Evolutionary conservation across 2,888 invertebrate species (phyloP).

Genomic region (Spialia ferax): DNA sequence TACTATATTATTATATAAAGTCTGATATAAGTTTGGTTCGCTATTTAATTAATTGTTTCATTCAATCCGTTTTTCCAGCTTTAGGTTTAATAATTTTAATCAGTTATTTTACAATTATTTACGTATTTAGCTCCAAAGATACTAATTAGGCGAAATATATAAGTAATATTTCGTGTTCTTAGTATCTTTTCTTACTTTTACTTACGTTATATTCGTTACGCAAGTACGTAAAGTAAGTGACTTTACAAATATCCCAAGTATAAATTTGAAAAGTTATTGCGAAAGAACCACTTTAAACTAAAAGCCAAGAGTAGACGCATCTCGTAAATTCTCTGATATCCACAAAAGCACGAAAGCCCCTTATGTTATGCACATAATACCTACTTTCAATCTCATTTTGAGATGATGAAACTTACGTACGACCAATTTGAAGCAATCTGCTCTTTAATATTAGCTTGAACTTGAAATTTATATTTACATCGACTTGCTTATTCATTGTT

Average conservation of each 20-base stretch:
- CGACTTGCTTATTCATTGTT: background rate
- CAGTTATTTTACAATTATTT: too few species aligned
- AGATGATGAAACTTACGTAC: slow-evolving; percentile 17
- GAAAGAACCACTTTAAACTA: slow-evolving; percentile 7
- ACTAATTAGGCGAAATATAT: too few species aligned
- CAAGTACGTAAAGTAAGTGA: too few species aligned
- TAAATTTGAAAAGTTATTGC: background rate
- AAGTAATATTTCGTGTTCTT: too few species aligned
- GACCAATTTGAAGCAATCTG: slow-evolving; percentile 14
- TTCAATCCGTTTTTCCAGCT: too few species aligned
- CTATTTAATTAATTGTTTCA: too few species aligned
- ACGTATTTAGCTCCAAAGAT: too few species aligned
- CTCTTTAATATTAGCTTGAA: slow-evolving; percentile 15
- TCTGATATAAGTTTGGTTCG: too few species aligned
- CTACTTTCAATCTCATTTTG: slow-evolving; percentile 21
- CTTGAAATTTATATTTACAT: slow-evolving; percentile 3
- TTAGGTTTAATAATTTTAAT: too few species aligned
- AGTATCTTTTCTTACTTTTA: too few species aligned
- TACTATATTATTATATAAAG: too few species aligned
- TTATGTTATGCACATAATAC: slow-evolving; percentile 29
- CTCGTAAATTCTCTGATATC: slow-evolving; percentile 6
- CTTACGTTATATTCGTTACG: too few species aligned
- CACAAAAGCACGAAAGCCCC: slow-evolving; percentile 28
- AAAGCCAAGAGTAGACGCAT: slow-evolving; percentile 1
- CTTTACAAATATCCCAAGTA: background rate